Conservation (phyloP, 30 jellyfish, hydroid and myxozoan genomes). For the Sanderia malayensis region DNA sequence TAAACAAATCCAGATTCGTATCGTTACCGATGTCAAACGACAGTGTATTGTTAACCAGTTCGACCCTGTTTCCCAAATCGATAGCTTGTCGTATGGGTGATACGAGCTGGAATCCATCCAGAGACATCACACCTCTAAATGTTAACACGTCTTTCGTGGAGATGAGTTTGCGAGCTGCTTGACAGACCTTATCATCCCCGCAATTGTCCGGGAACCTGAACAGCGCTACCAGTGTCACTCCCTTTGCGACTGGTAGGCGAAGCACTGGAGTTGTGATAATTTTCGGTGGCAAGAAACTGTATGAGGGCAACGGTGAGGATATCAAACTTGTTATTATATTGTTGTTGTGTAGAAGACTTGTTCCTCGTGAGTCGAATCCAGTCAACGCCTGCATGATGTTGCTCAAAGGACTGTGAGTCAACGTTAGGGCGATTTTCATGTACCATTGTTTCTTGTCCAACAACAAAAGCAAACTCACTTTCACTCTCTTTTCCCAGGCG, state of each 20-base stretch:
- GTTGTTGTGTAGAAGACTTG: slow-evolving; percentile 83
- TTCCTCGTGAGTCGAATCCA: slow-evolving; percentile 73
- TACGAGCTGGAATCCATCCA: slow-evolving; percentile 62
- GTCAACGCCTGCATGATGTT: slow-evolving; percentile 94
- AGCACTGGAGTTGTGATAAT: slow-evolving; percentile 94
- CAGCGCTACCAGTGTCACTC: slow-evolving; percentile 73
- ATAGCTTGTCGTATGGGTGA: slow-evolving; percentile 68
- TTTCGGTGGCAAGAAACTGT: slow-evolving; percentile 85
- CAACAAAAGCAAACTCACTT: slow-evolving; percentile 72
- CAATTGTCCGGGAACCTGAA: slow-evolving; percentile 95
- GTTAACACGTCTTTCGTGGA: slow-evolving; percentile 68
- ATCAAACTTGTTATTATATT: slow-evolving; percentile 86
- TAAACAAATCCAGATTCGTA: slow-evolving; percentile 54
- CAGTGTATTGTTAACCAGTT: slow-evolving; percentile 72
- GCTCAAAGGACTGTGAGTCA: slow-evolving; percentile 85
- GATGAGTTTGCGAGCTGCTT: slow-evolving; percentile 61
- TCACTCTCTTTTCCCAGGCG: slow-evolving; percentile 83
- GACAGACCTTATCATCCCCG: slow-evolving; percentile 95
- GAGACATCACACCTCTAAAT: slow-evolving; percentile 74
- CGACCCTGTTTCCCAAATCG: slow-evolving; percentile 60
- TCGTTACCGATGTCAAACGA: slow-evolving; percentile 78
- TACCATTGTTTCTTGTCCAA: slow-evolving; percentile 72
- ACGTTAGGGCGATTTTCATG: slow-evolving; percentile 78
- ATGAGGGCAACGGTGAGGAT: slow-evolving; percentile 83
- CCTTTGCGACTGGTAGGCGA: slow-evolving; percentile 83